Evolutionary conservation across 2,113 vertebrate genomes (phyloP).

Genomic region (Carlito syrichta): DNA sequence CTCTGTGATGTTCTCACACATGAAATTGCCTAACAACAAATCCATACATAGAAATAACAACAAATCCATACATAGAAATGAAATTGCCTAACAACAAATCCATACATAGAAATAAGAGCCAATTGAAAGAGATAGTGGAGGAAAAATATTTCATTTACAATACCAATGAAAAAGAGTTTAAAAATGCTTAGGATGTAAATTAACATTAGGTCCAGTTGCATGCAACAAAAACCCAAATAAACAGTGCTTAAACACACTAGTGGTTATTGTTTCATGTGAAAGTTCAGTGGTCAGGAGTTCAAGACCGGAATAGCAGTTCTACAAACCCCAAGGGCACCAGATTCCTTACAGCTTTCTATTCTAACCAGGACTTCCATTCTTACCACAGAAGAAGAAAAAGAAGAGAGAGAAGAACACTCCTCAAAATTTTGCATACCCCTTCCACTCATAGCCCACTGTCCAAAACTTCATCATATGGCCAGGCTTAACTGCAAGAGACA

Average conservation of each 20-base stretch:
- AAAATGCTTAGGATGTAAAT: neutral
- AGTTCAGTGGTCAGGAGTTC: neutral
- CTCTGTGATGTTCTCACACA: too few species aligned
- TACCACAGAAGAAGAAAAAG: neutral
- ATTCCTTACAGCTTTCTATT: neutral
- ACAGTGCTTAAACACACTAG: neutral
- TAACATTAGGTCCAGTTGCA: neutral
- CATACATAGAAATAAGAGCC: neutral
- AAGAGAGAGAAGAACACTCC: neutral
- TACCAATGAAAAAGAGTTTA: neutral
- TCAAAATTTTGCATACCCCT: neutral
- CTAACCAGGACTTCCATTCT: neutral
- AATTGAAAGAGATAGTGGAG: neutral
- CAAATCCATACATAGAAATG: too few species aligned
- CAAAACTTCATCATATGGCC: neutral
- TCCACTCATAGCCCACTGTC: neutral
- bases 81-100: neutral
- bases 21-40: neutral
- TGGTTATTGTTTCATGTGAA: neutral
- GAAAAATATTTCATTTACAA: neutral
- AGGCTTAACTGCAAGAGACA: neutral
- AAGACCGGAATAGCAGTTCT: neutral
- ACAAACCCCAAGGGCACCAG: neutral
- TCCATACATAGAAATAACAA: neutral
- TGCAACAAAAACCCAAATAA: neutral